A percentile compares a stretch with the other conserved stretches of the same genome.
Evolutionary conservation across 1,140 invertebrate species (phyloP).

Genomic region (Papilio machaon): DNA sequence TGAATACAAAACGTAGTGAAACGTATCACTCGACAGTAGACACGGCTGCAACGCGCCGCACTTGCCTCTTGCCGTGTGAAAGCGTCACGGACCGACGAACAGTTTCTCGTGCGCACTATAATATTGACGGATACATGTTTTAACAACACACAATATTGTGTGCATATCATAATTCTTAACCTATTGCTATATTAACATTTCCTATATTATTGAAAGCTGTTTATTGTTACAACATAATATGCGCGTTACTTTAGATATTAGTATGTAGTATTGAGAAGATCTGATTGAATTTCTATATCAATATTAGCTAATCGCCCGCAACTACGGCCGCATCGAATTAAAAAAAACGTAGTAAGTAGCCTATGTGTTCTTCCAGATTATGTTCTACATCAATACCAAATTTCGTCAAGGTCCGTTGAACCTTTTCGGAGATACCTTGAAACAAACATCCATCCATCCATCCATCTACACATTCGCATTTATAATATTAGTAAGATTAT

Average conservation of each 20-base stretch:
- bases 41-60: slow-evolving; percentile 47
- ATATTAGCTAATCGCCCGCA: too few relatives aligned
- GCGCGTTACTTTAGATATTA: background rate
- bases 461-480: too few relatives aligned
- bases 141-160: background rate
- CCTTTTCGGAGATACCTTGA: too few relatives aligned
- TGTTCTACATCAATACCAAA: too few relatives aligned
- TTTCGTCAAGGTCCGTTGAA: too few relatives aligned
- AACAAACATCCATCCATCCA: too few relatives aligned
- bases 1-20: slow-evolving; percentile 56
- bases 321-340: too few relatives aligned
- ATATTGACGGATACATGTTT: slow-evolving; percentile 25
- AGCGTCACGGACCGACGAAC: slow-evolving; percentile 69
- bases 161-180: background rate
- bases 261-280: background rate
- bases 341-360: too few relatives aligned
- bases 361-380: too few relatives aligned
- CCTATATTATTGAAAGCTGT: background rate
- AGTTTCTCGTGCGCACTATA: slow-evolving; percentile 61
- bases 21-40: slow-evolving; percentile 49
- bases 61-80: slow-evolving; percentile 61
- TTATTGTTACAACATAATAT: background rate
- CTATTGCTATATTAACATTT: background rate
- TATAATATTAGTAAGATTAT: too few relatives aligned
- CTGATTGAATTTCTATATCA: too few relatives aligned